Percentiles rank a stretch among this genome's conserved stretches.
phyloP scores from a whole-genome alignment of 2,888 invertebrate species.

The Clanis bilineata region DNA sequence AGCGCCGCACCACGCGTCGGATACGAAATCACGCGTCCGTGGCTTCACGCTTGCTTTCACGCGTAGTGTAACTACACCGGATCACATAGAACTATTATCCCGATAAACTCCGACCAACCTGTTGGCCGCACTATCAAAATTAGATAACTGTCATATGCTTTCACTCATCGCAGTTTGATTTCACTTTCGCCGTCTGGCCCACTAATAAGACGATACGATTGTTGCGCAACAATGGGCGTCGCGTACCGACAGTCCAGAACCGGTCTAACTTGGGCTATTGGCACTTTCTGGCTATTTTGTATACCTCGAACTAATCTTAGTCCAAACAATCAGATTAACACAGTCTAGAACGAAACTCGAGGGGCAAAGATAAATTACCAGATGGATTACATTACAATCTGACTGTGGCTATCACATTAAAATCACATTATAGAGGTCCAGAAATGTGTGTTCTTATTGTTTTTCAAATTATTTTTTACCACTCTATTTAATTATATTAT shows the following conservation, averaged over 20 bases:
- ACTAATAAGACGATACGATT: constrained; percentile 59
- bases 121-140: constrained; percentile 57
- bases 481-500: too few relatives aligned
- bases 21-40: too few relatives aligned
- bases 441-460: too few relatives aligned
- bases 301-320: not conserved
- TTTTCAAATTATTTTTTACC: too few relatives aligned
- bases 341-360: not conserved
- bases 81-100: too few relatives aligned
- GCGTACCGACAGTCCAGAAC: constrained; percentile 33
- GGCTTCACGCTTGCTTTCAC: too few relatives aligned
- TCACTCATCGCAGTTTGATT: constrained; percentile 67
- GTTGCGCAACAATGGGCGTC: constrained; percentile 57
- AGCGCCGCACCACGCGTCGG: too few relatives aligned
- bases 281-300: not conserved
- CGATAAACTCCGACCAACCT: constrained; percentile 28
- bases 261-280: constrained; percentile 21
- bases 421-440: not conserved
- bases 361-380: not conserved
- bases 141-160: constrained; percentile 74
- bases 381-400: not conserved
- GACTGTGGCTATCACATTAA: not conserved
- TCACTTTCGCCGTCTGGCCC: constrained; percentile 66
- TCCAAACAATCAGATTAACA: not conserved
- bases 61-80: too few relatives aligned